Percentiles rank a stretch among this genome's conserved stretches.
phyloP scores from a whole-genome alignment of 2,113 vertebrate species.

The Crotalus tigris region DNA sequence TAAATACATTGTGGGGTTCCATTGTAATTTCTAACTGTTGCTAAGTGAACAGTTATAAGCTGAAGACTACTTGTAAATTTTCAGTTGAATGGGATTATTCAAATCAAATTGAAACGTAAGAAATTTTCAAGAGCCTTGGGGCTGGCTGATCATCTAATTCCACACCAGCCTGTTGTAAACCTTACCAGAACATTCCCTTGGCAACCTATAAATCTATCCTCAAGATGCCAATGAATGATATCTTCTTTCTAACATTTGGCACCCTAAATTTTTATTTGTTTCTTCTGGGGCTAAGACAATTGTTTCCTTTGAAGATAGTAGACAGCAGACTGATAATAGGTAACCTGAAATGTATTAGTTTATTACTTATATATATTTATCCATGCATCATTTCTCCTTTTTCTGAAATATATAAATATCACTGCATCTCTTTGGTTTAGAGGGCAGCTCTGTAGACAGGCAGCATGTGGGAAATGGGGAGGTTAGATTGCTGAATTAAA shows the following conservation, averaged over 20 bases:
- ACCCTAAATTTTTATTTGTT: background rate
- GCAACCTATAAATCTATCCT: background rate
- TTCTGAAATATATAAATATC: background rate
- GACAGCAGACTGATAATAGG: background rate
- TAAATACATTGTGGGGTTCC: background rate
- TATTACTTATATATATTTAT: background rate
- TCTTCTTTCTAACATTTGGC: background rate
- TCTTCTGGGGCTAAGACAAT: background rate
- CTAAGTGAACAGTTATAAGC: background rate
- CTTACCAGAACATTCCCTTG: background rate
- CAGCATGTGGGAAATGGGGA: background rate
- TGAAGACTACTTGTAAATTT: background rate
- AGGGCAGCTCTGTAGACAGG: background rate
- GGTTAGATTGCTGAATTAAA: background rate
- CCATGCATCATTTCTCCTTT: background rate
- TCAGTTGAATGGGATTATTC: background rate
- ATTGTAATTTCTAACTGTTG: background rate
- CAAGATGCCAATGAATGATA: background rate
- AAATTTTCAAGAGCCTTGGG: background rate
- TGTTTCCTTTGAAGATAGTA: background rate
- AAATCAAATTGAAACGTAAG: background rate
- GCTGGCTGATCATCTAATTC: background rate
- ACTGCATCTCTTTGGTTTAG: background rate
- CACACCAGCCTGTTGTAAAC: background rate
- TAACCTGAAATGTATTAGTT: background rate